Evolutionary conservation across 2,888 invertebrate species (phyloP).

Genomic region (Ommatoiulus sabulosus): DNA sequence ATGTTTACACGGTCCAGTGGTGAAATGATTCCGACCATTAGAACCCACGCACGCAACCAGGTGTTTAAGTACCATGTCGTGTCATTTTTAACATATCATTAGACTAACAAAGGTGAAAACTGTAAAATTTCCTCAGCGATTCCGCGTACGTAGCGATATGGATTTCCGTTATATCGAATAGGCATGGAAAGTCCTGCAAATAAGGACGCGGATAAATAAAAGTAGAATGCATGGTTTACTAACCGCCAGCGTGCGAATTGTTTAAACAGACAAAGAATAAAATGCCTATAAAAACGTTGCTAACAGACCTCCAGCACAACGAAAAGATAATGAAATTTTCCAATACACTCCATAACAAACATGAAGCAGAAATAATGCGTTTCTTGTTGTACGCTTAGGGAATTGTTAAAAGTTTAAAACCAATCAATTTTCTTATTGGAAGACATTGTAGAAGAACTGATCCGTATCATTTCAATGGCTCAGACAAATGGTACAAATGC

Average conservation of each 20-base stretch:
- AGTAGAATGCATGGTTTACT: background rate
- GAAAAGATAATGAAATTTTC: background rate
- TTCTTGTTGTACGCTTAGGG: background rate
- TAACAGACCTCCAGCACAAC: too few relatives aligned
- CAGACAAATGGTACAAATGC: background rate
- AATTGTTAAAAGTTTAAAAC: background rate
- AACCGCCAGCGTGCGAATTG: background rate
- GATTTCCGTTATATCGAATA: background rate
- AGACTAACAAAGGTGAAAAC: background rate
- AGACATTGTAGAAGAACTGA: background rate
- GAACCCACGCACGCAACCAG: background rate
- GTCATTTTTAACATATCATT: slow-evolving; percentile 9
- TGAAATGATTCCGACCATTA: background rate
- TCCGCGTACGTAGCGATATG: background rate
- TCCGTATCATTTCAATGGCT: background rate
- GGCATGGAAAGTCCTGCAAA: background rate
- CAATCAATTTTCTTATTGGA: background rate
- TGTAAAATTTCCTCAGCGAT: background rate
- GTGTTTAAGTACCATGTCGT: slow-evolving; percentile 32
- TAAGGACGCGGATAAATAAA: background rate
- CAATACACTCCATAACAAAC: too few relatives aligned
- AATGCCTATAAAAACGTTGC: background rate
- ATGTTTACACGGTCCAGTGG: background rate
- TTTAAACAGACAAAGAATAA: background rate
- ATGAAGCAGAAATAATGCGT: background rate